These are phyloP conservation scores for Bergia puertoricense DNA, from an alignment of 92 coral and sea anemone genomes.

Conservation along the genomic window DNA sequence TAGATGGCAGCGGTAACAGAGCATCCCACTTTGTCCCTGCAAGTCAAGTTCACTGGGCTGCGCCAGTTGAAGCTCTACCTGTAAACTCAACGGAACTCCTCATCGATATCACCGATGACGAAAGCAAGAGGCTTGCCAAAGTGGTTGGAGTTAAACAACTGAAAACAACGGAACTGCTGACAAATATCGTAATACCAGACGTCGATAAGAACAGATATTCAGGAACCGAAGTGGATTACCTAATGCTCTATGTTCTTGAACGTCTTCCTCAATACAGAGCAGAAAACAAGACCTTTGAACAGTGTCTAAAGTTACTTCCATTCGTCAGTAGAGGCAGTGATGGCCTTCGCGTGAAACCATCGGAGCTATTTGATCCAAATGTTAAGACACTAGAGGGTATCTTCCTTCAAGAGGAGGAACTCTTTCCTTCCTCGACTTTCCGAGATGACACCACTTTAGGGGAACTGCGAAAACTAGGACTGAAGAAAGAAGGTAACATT, in stretches of 20 bases:
- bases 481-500: slow-evolving; percentile 25
- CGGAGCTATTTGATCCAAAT: slow-evolving; percentile 60
- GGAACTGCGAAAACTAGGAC: slow-evolving; percentile 23
- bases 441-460: slow-evolving; percentile 15
- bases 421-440: slow-evolving; percentile 27
- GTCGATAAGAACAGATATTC: slow-evolving; percentile 14
- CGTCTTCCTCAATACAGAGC: slow-evolving; percentile 35
- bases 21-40: slow-evolving; percentile 47
- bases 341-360: slow-evolving; percentile 36
- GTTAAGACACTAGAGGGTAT: slow-evolving; percentile 4
- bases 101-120: slow-evolving; percentile 48
- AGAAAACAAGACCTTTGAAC: slow-evolving; percentile 17
- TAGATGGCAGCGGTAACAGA: slow-evolving; percentile 26
- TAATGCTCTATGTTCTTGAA: slow-evolving; percentile 51
- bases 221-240: slow-evolving; percentile 43
- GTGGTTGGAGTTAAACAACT: slow-evolving; percentile 23
- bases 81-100: slow-evolving; percentile 34
- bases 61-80: slow-evolving; percentile 47
- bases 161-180: slow-evolving; percentile 35
- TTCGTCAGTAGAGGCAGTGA: slow-evolving; percentile 43
- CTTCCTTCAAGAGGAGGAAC: slow-evolving; percentile 51
- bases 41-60: slow-evolving; percentile 36
- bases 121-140: slow-evolving; percentile 47
- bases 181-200: slow-evolving; percentile 37
- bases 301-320: slow-evolving; percentile 23